These are phyloP conservation scores for Chrysolina americana DNA, from an alignment of 2,888 invertebrate genomes.

Conservation along the genomic window DNA sequence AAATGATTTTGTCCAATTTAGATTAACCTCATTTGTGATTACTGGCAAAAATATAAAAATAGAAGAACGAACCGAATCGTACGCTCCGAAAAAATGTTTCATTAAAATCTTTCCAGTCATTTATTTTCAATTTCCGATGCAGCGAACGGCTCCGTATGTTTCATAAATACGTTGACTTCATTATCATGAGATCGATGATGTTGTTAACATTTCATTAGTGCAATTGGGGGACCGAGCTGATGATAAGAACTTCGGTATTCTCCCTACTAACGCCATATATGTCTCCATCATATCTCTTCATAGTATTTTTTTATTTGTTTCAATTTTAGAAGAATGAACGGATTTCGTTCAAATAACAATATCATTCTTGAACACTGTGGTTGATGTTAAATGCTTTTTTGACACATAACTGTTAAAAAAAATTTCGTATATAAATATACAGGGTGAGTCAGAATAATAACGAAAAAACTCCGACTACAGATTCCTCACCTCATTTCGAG, in stretches of 20 bases:
- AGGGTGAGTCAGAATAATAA: too few relatives aligned
- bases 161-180: slow-evolving; percentile 47
- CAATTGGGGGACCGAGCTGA: slow-evolving; percentile 22
- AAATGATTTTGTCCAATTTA: slow-evolving; percentile 70
- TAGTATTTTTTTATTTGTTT: slow-evolving; percentile 46
- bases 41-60: slow-evolving; percentile 64
- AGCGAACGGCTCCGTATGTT: slow-evolving; percentile 41
- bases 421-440: too few relatives aligned
- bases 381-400: too few relatives aligned
- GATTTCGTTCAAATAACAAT: slow-evolving; percentile 32
- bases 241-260: not conserved
- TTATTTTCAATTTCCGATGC: slow-evolving; percentile 61
- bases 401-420: too few relatives aligned
- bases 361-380: not conserved
- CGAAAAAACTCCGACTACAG: too few relatives aligned
- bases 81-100: slow-evolving; percentile 63
- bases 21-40: slow-evolving; percentile 69
- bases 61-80: slow-evolving; percentile 61
- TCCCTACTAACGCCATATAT: not conserved
- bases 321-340: slow-evolving; percentile 44
- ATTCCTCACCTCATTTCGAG: too few relatives aligned
- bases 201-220: slow-evolving; percentile 56
- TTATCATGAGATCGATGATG: slow-evolving; percentile 47
- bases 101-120: slow-evolving; percentile 70
- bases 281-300: not conserved